Percentiles rank a stretch among this genome's conserved stretches.
These are phyloP conservation scores for Tanypteryx hageni DNA, from an alignment of 2,888 invertebrate genomes.

Conservation along the genomic window DNA sequence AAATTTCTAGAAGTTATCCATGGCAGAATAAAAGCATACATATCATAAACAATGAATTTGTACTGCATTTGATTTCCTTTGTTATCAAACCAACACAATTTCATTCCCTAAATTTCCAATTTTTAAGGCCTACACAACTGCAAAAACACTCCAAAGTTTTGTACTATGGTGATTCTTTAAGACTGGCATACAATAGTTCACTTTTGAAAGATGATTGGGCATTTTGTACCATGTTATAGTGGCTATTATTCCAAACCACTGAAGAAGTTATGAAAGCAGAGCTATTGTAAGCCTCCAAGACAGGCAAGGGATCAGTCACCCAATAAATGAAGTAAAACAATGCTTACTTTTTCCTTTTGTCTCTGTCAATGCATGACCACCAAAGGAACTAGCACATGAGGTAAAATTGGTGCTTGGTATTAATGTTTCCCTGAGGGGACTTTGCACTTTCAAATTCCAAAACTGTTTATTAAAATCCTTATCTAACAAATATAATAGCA, in stretches of 20 bases:
- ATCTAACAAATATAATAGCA: constrained; percentile 58
- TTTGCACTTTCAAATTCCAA: constrained; percentile 50
- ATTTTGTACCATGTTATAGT: constrained; percentile 61
- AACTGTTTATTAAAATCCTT: constrained; percentile 50
- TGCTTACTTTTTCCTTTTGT: constrained; percentile 56
- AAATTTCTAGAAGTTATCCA: constrained; percentile 50
- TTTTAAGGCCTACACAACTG: constrained; percentile 63
- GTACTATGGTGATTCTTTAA: constrained; percentile 61
- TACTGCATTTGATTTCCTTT: constrained; percentile 59
- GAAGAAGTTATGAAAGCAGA: constrained; percentile 50
- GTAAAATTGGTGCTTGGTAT: constrained; percentile 64
- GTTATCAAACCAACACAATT: constrained; percentile 61
- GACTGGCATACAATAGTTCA: constrained; percentile 61
- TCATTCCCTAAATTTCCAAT: constrained; percentile 60
- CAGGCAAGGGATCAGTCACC: constrained; percentile 63
- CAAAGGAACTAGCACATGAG: constrained; percentile 63
- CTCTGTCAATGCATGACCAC: constrained; percentile 59
- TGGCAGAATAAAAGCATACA: constrained; percentile 63
- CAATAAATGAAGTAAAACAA: constrained; percentile 63
- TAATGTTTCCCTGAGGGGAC: constrained; percentile 57
- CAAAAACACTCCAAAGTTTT: constrained; percentile 64
- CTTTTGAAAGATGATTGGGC: constrained; percentile 63
- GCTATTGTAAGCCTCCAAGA: constrained; percentile 59
- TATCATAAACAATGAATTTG: constrained; percentile 63
- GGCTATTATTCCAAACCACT: constrained; percentile 40